Conservation (phyloP, 2,797 vertebrate genomes). For the Pogonophryne albipinna region DNA sequence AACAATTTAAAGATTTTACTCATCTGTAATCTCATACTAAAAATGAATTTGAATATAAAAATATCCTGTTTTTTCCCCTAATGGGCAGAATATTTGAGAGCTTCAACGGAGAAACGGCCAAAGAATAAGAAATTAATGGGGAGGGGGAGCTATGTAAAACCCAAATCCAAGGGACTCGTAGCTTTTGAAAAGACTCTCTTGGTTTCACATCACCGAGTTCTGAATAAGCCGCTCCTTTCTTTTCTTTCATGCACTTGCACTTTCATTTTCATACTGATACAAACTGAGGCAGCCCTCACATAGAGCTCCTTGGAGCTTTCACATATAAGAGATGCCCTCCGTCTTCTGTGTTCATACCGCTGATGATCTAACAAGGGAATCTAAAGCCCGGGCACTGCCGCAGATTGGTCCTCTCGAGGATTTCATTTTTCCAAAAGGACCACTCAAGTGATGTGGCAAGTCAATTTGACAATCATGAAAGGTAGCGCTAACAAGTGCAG, state of each 20-base stretch:
- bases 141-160: conserved; percentile 40
- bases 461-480: conserved; percentile 84
- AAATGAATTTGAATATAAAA: conserved; percentile 17
- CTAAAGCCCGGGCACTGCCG: conserved; percentile 41
- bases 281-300: conserved; percentile 44
- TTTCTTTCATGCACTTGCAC: conserved; percentile 24
- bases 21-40: not conserved
- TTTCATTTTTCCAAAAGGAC: conserved; percentile 62
- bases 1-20: not conserved
- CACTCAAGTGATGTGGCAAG: conserved; percentile 76
- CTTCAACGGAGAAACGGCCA: conserved; percentile 3
- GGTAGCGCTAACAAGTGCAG: conserved; percentile 76
- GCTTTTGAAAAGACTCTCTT: conserved; percentile 32
- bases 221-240: conserved; percentile 43
- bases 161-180: conserved; percentile 6
- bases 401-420: conserved; percentile 58
- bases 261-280: conserved; percentile 49
- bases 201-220: conserved; percentile 38
- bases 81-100: conserved; percentile 15
- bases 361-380: conserved; percentile 60
- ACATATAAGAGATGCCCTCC: conserved; percentile 50
- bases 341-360: conserved; percentile 30
- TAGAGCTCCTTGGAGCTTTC: conserved; percentile 35
- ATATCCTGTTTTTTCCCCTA: not conserved
- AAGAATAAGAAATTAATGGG: conserved; percentile 26